phyloP scores from a whole-genome alignment of 2,797 vertebrate genomes.

The Rhinogobio ventralis region DNA sequence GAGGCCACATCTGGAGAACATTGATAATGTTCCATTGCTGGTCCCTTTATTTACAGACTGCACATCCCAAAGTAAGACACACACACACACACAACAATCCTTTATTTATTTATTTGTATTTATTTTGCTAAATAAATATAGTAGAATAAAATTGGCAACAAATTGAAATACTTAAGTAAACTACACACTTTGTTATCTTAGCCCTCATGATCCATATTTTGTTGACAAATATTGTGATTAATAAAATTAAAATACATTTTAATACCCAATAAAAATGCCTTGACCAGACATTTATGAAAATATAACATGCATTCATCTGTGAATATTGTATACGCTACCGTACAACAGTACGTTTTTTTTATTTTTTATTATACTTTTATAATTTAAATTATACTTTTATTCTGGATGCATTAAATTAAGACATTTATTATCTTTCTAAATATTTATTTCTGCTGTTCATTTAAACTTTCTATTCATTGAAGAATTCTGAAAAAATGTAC shows the following conservation, averaged over 20 bases:
- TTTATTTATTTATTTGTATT: not conserved
- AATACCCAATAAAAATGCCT: not conserved
- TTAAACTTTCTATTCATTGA: no score
- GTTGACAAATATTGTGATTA: not conserved
- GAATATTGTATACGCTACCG: no score
- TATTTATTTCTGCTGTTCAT: not conserved
- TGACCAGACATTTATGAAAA: not conserved
- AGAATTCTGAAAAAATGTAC: not conserved
- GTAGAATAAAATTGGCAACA: not conserved
- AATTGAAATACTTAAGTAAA: no score
- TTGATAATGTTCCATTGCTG: slow-evolving; percentile 62
- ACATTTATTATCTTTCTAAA: not conserved
- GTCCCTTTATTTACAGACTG: slow-evolving; percentile 64
- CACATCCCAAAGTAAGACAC: slow-evolving; percentile 56
- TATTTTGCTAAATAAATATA: not conserved
- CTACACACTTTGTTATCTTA: not conserved
- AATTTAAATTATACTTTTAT: not conserved
- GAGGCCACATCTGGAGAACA: slow-evolving; percentile 62
- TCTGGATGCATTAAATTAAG: not conserved
- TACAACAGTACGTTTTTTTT: no score
- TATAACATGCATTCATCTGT: no score
- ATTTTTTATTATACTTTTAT: no score
- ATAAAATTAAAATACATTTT: not conserved
- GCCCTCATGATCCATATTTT: not conserved
- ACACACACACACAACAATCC: not conserved